These are phyloP conservation scores for Uloborus plumipes DNA, from an alignment of 2,888 invertebrate species.

Conservation along the genomic window DNA sequence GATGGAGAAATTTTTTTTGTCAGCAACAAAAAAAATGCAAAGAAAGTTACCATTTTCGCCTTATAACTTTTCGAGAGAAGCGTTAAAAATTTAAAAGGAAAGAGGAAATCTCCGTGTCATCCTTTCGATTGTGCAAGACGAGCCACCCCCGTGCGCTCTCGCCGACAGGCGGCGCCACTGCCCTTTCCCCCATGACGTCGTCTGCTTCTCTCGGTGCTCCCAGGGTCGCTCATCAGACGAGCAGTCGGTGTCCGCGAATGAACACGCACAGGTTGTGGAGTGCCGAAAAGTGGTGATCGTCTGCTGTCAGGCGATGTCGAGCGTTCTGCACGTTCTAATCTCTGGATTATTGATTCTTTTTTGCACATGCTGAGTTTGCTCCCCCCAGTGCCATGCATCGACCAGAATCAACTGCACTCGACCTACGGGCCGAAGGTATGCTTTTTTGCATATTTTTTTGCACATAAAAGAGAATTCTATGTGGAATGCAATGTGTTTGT, in stretches of 20 bases:
- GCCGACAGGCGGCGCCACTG: conserved; percentile 36
- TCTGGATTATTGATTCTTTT: conserved; percentile 41
- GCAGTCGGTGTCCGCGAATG: conserved; percentile 4
- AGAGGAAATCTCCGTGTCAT: background rate
- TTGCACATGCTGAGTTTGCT: too few species aligned
- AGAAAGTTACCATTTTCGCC: too few species aligned
- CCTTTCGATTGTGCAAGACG: conserved; percentile 11
- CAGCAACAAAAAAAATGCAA: too few species aligned
- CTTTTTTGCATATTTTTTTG: background rate
- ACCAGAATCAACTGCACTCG: conserved; percentile 46
- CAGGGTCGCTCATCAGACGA: conserved; percentile 13
- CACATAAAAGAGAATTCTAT: background rate
- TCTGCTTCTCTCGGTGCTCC: conserved; percentile 4
- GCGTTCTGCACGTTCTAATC: background rate
- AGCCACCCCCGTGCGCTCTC: background rate
- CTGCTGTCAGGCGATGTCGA: too few species aligned
- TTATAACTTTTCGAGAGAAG: too few species aligned
- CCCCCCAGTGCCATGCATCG: conserved; percentile 22
- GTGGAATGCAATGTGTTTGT: background rate
- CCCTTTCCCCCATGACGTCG: background rate
- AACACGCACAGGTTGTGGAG: too few species aligned
- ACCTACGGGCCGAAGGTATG: conserved; percentile 50
- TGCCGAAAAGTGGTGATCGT: too few species aligned
- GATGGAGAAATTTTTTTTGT: too few species aligned
- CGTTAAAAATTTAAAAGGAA: too few species aligned